Evolutionary conservation across 1,140 invertebrate genomes (phyloP), one percentile per base, ranked within the genome.

Genomic region (Lepidurus couesii): DNA sequence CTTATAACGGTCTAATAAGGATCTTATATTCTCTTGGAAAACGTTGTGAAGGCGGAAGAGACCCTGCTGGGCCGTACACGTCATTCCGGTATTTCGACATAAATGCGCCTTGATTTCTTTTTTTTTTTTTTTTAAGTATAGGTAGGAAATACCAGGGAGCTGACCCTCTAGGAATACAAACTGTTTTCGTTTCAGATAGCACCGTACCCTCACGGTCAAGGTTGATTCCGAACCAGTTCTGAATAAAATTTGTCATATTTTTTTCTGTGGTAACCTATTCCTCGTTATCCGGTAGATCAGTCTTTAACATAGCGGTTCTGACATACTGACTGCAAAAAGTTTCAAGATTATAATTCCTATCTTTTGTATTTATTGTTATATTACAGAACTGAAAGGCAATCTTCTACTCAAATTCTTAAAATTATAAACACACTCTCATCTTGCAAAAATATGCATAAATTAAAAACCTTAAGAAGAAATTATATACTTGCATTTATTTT

Each of bases 201-300:
- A 65, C n/a, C 53, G 53, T 13, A 65, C 21, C 53, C 21, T 65
- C 53, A 65, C 53, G 53, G 53, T 65, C 53, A 65, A 65, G 53
- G 53, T 34, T 65, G 53, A 65, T n/a, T 4, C 13, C 53, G 53
- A 65, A 65, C 53, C 53, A 65, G 53, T 65, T 65, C 21, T 9
- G 16, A n/a, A n/a, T n/a, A 65, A 65, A 13, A 7, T 16, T n/a
- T 65, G n/a, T 21, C 0, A 65, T 65, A 65, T 13, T 65, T 65
- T 65, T 21, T n/a, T 65, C 16, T 16, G 21, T 65, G 6, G 21
- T 65, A 13, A 5, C 21, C 7, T 65, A 21, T 7, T 34, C 34
- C 2, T 4, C 34, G 3, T 34, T 34, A 34, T 34, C 2, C 34
- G 34, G 34, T 34, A 34, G 34, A 34, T 34, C 1, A 34, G 34